Evolutionary conservation across 1,140 invertebrate genomes (phyloP), one percentile per base, ranked within the genome.

Genomic region (Psix sp.): DNA sequence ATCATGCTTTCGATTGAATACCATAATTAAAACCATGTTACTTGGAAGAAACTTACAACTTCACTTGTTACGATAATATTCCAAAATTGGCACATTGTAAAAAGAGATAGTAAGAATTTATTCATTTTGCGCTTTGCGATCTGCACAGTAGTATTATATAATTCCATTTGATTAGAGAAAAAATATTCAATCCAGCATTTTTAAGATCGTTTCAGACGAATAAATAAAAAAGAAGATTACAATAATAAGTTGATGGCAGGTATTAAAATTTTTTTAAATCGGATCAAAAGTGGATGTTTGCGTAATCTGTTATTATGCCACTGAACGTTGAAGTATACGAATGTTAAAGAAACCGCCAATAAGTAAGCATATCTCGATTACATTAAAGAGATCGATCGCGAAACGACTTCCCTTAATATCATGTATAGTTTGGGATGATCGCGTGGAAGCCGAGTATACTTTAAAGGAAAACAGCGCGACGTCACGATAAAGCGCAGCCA

Each of bases 401-500:
- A 74, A 59, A 68, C 56, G 62, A 60, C 60, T 57, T 36, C 49
- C 65, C 60, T 62, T 78, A 66, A 70, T 66, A 39, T 65, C 20
- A 39, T 56, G 42, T 56, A 62, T 71, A 62, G 66, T 56, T 71
- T 56, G 49, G 36, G 49, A 71, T 62, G 42, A 71, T 71, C 57
- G 57, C 67, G 49, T 71, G 57, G 51, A 71, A 49, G 51, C 43
- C 57, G 57, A 57, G 51, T 71, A 56, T 49, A 42, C 33, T 71
- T 71, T 56, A 17, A 43, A 54, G 45, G 31, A 71, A 63, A 71
- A 71, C 57, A 71, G 57, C 56, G 18, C 46, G 54, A 60, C 54
- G 48, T 36, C 45, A 70, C 57, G 66, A 70, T 70, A 70, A 70
- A 70, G 42, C 49, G 67, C 51, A 71, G 67, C 59, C 67, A 63